Evolutionary conservation across 1,140 invertebrate species (phyloP), one percentile per base, ranked within the genome.

Genomic region (Drosophila bipectinata): DNA sequence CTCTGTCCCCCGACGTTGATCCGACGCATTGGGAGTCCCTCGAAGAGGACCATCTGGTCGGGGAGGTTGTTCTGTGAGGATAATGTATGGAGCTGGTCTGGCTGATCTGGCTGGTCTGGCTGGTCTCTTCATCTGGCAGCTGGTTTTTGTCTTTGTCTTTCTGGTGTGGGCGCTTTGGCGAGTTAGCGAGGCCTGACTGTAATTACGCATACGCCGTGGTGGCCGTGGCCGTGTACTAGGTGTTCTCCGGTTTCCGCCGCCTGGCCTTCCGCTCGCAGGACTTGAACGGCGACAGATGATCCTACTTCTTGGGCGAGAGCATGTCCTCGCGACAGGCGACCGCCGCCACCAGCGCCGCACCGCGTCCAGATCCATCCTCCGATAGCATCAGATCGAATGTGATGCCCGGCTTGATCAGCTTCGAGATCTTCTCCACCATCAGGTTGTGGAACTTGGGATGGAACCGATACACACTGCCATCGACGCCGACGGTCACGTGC

Each of bases 401-500:
- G 53, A 95, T 93, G 59, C 93, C 93, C 3, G 94, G 94, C 66
- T 90, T 91, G 6, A 97, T 94, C 24, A 99, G 93, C 91, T 97
- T 93, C 49, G 94, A 92, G 78, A 99, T 99, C 93, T 98, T 98
- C 77, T 98, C 96, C 62, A 96, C 96, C 98, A 99, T 99, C 64
- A 99, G 94, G 92, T 98, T 95, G 92, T 99, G 98, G 94, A 99
- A 99, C 92, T 98, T 96, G 15, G 99, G 99, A 93, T 99, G 99
- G 94, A 97, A 99, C 84, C 98, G 95, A 93, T 99, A 99, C 0
- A 99, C 97, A 34, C 98, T 99, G 49, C 99, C 99, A 93, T 99
- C 99, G 67, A 99, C 97, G 45, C 97, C 99, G 8, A 99, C 97
- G 0, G 98, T 99, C 6, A 99, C 97, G 71, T 95, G 95, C 5